These are phyloP conservation scores for Sturmia bella DNA, from an alignment of 2,888 invertebrate genomes.

Conservation along the genomic window DNA sequence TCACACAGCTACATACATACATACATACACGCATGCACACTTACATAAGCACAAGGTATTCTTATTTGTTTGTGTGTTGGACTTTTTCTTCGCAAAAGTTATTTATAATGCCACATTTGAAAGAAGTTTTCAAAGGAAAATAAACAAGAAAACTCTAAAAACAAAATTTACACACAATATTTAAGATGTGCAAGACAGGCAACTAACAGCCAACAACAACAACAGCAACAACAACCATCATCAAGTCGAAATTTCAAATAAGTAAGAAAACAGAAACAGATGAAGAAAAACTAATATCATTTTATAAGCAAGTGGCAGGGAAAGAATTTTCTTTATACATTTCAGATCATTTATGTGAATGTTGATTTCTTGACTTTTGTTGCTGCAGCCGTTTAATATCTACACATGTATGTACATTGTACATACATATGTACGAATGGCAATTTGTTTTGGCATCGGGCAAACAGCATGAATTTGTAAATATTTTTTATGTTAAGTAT, in stretches of 20 bases:
- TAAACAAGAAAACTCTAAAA: conserved; percentile 22
- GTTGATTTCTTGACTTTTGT: conserved; percentile 39
- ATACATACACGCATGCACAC: no score
- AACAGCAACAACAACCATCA: not conserved
- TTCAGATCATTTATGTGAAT: conserved; percentile 45
- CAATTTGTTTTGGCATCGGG: conserved; percentile 65
- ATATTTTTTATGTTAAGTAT: conserved; percentile 80
- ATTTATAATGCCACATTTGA: conserved; percentile 56
- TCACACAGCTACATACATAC: no score
- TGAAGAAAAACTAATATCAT: conserved; percentile 54
- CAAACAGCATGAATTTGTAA: conserved; percentile 76
- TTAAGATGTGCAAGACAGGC: conserved; percentile 14
- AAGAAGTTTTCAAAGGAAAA: conserved; percentile 18
- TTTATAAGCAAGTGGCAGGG: conserved; percentile 1
- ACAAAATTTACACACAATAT: conserved; percentile 52
- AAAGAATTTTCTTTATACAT: conserved; percentile 28
- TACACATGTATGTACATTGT: no score
- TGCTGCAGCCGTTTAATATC: conserved; percentile 36
- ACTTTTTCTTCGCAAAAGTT: conserved; percentile 44
- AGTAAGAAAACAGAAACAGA: conserved; percentile 4
- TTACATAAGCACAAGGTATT: no score
- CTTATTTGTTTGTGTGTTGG: not conserved
- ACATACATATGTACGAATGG: conserved; percentile 9
- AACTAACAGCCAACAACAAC: conserved; percentile 4
- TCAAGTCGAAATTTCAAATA: conserved; percentile 8